Conservation (phyloP, 2,888 invertebrate species). For the Eurytoma californica region DNA sequence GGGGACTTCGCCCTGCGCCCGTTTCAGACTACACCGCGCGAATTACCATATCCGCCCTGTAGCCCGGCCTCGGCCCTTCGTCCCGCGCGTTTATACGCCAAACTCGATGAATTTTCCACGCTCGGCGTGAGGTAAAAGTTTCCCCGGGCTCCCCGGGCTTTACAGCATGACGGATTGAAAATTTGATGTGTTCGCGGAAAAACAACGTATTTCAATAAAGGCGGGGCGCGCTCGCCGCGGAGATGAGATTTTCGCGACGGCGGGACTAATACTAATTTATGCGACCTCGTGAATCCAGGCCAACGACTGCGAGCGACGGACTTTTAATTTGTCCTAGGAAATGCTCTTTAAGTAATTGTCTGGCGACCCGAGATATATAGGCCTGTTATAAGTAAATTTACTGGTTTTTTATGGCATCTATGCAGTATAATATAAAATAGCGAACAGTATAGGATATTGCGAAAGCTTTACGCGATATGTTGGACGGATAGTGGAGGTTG, state of each 20-base stretch:
- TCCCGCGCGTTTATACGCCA: slow-evolving; percentile 37
- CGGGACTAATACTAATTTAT: background rate
- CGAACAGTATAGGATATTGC: no score
- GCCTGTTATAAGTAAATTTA: no score
- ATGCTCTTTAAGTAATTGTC: no score
- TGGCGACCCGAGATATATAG: no score
- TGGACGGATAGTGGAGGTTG: no score
- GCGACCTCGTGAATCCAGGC: background rate
- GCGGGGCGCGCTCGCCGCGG: no score
- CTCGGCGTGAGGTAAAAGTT: slow-evolving; percentile 50
- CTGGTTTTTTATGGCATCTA: no score
- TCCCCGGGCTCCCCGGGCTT: slow-evolving; percentile 36
- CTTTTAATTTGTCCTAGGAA: no score
- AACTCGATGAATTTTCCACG: slow-evolving; percentile 50
- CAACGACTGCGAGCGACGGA: no score
- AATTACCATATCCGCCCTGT: slow-evolving; percentile 44
- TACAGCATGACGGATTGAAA: slow-evolving; percentile 55
- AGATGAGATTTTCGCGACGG: background rate
- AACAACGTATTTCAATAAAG: slow-evolving; percentile 43
- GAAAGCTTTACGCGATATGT: no score
- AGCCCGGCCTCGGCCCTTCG: background rate
- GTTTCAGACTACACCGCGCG: slow-evolving; percentile 22
- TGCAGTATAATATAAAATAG: no score
- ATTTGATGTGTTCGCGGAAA: slow-evolving; percentile 21
- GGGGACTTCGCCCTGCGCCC: slow-evolving; percentile 4